Evolutionary conservation across 2,113 vertebrate genomes (phyloP).

Genomic region (Pantherophis guttatus): DNA sequence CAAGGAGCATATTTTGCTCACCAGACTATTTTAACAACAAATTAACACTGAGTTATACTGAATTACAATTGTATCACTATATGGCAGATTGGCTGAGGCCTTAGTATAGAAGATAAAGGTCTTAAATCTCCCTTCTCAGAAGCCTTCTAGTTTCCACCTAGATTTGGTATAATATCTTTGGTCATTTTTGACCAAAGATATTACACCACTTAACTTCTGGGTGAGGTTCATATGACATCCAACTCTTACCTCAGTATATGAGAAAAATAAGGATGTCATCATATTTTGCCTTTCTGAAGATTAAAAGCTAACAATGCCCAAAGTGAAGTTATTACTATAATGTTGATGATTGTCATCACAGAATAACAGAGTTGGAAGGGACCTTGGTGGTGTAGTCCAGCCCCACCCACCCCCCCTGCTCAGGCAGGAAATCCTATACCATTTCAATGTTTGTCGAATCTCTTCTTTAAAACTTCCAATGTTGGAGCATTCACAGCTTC

Average conservation of each 20-base stretch:
- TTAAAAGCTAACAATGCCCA: neutral
- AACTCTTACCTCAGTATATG: neutral
- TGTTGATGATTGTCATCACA: neutral
- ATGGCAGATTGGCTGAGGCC: neutral
- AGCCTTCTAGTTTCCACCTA: neutral
- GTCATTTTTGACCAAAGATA: neutral
- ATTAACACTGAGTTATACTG: neutral
- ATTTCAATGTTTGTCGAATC: too few species aligned
- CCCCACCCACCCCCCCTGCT: too few species aligned
- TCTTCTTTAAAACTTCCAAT: too few species aligned
- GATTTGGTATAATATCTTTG: neutral
- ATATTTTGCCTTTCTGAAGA: neutral
- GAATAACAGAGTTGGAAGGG: too few species aligned
- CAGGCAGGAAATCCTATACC: too few species aligned
- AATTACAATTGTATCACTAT: neutral
- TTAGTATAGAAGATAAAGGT: neutral
- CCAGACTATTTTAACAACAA: neutral
- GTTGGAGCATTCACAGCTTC: too few species aligned
- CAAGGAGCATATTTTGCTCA: neutral
- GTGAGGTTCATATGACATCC: neutral
- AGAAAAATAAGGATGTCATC: neutral
- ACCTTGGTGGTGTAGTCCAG: too few species aligned
- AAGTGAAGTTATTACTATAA: neutral
- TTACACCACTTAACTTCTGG: neutral
- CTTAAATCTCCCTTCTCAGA: neutral